These are phyloP conservation scores for Xylota sylvarum DNA, from an alignment of 2,888 invertebrate genomes.

Conservation along the genomic window DNA sequence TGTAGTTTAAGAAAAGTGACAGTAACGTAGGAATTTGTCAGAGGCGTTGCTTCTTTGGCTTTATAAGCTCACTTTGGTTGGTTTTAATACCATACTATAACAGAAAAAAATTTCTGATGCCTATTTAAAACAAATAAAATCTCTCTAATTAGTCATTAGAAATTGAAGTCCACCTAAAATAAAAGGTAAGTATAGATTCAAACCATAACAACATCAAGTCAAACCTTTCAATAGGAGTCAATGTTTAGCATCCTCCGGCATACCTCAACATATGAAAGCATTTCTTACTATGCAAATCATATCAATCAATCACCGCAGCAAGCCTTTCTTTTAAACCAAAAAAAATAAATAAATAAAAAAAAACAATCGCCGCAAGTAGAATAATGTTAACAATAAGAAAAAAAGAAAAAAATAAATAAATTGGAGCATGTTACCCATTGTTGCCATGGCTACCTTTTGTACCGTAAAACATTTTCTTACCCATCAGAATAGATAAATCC, in stretches of 20 bases:
- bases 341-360: background rate
- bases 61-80: no score
- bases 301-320: constrained; percentile 27
- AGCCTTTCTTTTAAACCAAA: background rate
- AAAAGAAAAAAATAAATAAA: constrained; percentile 18
- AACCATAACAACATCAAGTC: background rate
- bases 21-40: no score
- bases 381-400: constrained; percentile 8
- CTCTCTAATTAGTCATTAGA: no score
- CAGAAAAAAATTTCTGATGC: no score
- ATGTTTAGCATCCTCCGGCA: background rate
- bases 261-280: background rate
- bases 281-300: background rate
- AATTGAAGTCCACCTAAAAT: no score
- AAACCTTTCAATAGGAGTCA: constrained; percentile 3
- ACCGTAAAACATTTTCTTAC: constrained; percentile 23
- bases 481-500: constrained; percentile 61
- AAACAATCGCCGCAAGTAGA: background rate
- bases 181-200: no score
- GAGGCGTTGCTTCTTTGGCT: no score
- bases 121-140: no score
- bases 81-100: no score
- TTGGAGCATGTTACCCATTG: constrained; percentile 45
- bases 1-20: no score
- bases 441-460: constrained; percentile 29